Evolutionary conservation across 2,113 vertebrate species (phyloP).

Genomic region (Himantopus leucocephalus): DNA sequence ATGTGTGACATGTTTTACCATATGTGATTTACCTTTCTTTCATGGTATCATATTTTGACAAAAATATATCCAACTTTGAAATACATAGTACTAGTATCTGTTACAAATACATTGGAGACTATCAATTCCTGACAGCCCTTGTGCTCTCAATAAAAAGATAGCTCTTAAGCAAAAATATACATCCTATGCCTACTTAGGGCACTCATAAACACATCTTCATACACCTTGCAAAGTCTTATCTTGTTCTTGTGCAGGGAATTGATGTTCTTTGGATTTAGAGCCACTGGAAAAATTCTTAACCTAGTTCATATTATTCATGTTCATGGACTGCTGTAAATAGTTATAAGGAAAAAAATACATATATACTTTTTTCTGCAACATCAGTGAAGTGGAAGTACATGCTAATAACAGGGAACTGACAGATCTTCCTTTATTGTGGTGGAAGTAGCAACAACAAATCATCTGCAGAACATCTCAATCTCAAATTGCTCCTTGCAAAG

Average conservation of each 20-base stretch:
- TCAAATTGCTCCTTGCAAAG: background rate
- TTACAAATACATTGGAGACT: background rate
- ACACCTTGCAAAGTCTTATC: background rate
- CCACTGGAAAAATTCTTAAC: background rate
- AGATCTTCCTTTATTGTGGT: background rate
- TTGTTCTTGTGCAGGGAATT: background rate
- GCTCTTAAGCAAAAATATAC: background rate
- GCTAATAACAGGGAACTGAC: background rate
- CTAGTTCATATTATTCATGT: background rate
- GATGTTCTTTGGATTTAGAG: background rate
- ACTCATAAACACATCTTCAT: background rate
- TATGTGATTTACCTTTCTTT: background rate
- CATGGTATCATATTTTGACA: background rate
- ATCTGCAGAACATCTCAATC: background rate
- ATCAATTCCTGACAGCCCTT: background rate
- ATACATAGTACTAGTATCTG: background rate
- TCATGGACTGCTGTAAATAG: background rate
- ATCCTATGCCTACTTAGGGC: background rate
- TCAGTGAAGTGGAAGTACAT: background rate
- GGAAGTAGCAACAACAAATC: background rate
- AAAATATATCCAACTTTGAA: background rate
- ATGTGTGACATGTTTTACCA: background rate
- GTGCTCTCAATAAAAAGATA: fast-evolving
- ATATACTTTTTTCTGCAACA: background rate
- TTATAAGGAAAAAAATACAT: background rate